Evolutionary conservation across 2,113 vertebrate species (phyloP), one percentile per base, ranked within the genome.

Genomic region (Nesoenas mayeri): DNA sequence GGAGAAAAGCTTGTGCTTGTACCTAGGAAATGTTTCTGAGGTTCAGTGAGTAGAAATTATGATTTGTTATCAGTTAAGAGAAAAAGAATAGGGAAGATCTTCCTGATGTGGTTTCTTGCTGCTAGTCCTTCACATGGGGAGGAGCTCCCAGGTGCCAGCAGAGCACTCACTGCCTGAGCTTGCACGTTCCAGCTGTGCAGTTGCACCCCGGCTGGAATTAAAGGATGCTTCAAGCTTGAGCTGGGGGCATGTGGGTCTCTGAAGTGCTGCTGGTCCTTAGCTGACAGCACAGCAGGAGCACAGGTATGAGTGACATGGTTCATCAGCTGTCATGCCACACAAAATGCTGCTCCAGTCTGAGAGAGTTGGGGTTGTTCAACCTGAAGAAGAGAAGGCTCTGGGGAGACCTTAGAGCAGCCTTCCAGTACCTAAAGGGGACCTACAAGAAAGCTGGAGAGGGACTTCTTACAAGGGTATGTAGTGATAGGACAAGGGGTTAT

Each of bases 221-320:
- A 60, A 62, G 48, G 58, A 16, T 64, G 36, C n/a, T 71, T 62
- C 56, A 25, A 87, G 48, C 51, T 60, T 34, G 73, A 69, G 26
- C 38, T 81, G 57, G 17, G 15, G 38, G 1, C 6, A 3, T 0
- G 0, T 11, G 64, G 19, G 29, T 6, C 34, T 70, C 38, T 2
- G 1, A 81, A 89, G 34, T 15, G 36, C 60, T 74, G 47, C 74
- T 60, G 72, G 15, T 67, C 48, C 67, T 21, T 13, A 62, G 50
- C 65, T 60, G 57, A 2, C 0, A 21, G 73, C 32, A 56, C 80
- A 62, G 64, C 51, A 58, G 87, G 51, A 94, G 61, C 74, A 20
- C 20, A 15, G 65, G 34, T 56, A 4, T 11, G 60, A 89, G 25
- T 3, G 4, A 17, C 61, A 16, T 18, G 29, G 50, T 60, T 44